A percentile compares a stretch with the other conserved stretches of the same genome.
These are phyloP conservation scores for Oryzias javanicus DNA, from an alignment of 2,113 vertebrate genomes.

Conservation along the genomic window DNA sequence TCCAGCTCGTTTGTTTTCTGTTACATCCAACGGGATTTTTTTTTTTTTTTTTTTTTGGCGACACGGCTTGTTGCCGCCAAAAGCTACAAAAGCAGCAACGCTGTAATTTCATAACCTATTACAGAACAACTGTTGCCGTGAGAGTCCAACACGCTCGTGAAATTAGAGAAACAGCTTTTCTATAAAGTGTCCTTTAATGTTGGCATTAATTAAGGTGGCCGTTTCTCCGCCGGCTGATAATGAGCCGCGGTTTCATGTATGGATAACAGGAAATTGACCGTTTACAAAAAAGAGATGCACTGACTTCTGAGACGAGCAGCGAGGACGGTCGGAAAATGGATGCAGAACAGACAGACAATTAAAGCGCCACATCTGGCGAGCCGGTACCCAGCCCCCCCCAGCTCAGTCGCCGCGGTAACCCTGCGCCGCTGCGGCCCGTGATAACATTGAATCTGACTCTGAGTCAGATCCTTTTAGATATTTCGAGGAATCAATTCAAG, in stretches of 20 bases:
- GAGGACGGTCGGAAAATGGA: constrained; percentile 37
- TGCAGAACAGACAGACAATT: constrained; percentile 53
- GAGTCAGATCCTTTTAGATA: background rate
- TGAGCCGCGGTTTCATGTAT: constrained; percentile 42
- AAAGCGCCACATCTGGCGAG: constrained; percentile 49
- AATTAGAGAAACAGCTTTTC: constrained; percentile 14
- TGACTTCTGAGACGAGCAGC: constrained; percentile 40
- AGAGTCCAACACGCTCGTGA: constrained; percentile 34
- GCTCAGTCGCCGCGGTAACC: constrained; percentile 30
- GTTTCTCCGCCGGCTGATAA: constrained; percentile 43
- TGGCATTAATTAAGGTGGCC: constrained; percentile 41
- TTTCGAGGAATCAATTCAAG: constrained; percentile 20
- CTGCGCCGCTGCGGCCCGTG: constrained; percentile 5
- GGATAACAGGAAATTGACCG: constrained; percentile 52
- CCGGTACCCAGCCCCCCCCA: constrained; percentile 25
- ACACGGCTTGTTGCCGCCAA: constrained; percentile 2
- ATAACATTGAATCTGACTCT: background rate
- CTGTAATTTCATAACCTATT: constrained; percentile 37
- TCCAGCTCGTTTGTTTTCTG: constrained; percentile 30
- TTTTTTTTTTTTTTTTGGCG: constrained; percentile 31
- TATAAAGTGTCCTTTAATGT: constrained; percentile 36
- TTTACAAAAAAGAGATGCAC: constrained; percentile 15
- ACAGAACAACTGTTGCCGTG: constrained; percentile 6
- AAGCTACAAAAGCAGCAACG: constrained; percentile 21
- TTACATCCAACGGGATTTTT: constrained; percentile 27